Conservation (phyloP, 1,140 invertebrate species). For the Xylocopa sonorina region DNA sequence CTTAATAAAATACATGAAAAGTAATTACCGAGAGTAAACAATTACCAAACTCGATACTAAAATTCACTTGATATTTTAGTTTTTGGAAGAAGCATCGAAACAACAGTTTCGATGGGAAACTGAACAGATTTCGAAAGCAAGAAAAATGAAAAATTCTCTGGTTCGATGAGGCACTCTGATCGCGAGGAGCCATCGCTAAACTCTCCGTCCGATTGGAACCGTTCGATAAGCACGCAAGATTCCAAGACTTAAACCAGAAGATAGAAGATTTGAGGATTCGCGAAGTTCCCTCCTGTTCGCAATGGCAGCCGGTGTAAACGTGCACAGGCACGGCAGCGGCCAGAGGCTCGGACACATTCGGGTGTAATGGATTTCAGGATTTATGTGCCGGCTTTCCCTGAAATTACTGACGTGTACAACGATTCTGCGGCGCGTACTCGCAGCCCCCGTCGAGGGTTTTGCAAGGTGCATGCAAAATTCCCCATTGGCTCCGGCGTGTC, state of each 20-base stretch:
- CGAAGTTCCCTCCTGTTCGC: background rate
- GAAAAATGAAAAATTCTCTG: no score
- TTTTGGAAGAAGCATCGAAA: no score
- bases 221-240: background rate
- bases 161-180: no score
- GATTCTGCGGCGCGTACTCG: background rate
- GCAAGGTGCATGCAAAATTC: background rate
- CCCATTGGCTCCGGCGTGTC: background rate
- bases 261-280: background rate
- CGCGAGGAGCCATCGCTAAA: no score
- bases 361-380: slow-evolving; percentile 28
- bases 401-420: slow-evolving; percentile 36
- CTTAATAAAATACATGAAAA: no score
- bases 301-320: background rate
- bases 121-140: no score
- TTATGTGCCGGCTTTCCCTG: slow-evolving; percentile 20
- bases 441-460: background rate
- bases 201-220: no score
- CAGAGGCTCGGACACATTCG: background rate
- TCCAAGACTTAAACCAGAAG: background rate
- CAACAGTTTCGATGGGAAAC: no score
- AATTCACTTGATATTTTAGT: no score
- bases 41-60: no score
- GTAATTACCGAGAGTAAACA: no score
- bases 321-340: background rate